Percentiles rank a stretch among this genome's conserved stretches.
Conservation (phyloP, 2,113 vertebrate species). For the Salvelinus fontinalis region DNA sequence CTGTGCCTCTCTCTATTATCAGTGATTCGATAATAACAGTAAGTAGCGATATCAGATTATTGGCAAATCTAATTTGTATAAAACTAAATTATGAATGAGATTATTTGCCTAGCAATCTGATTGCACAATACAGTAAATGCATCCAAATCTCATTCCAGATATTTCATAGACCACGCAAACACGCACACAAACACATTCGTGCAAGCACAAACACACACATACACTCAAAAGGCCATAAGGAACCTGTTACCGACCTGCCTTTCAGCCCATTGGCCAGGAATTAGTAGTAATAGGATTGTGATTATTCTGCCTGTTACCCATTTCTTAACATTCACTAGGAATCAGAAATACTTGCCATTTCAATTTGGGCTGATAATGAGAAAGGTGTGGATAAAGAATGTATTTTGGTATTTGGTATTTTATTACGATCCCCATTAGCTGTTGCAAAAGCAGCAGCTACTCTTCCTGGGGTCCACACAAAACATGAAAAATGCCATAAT, state of each 20-base stretch:
- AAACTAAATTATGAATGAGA: slow-evolving; percentile 48
- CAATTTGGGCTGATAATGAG: slow-evolving; percentile 17
- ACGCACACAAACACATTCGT: too few relatives aligned
- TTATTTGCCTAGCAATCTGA: slow-evolving; percentile 48
- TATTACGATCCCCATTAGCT: too few relatives aligned
- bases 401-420: too few relatives aligned
- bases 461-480: too few relatives aligned
- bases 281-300: slow-evolving; percentile 50
- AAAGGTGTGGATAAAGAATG: background rate
- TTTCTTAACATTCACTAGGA: background rate
- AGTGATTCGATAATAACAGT: slow-evolving; percentile 33
- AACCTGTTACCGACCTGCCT: slow-evolving; percentile 54
- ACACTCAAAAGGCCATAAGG: slow-evolving; percentile 10
- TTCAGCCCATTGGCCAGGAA: slow-evolving; percentile 52
- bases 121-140: slow-evolving; percentile 37
- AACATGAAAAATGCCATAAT: too few relatives aligned
- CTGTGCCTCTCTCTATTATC: background rate
- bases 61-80: slow-evolving; percentile 49
- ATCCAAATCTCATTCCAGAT: slow-evolving; percentile 61
- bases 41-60: slow-evolving; percentile 46
- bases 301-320: slow-evolving; percentile 6
- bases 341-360: background rate
- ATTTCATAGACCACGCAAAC: slow-evolving; percentile 40
- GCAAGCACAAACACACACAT: too few relatives aligned
- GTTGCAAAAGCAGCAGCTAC: too few relatives aligned